Conservation (phyloP, 2,113 vertebrate genomes). For the Porphyrio hochstetteri region DNA sequence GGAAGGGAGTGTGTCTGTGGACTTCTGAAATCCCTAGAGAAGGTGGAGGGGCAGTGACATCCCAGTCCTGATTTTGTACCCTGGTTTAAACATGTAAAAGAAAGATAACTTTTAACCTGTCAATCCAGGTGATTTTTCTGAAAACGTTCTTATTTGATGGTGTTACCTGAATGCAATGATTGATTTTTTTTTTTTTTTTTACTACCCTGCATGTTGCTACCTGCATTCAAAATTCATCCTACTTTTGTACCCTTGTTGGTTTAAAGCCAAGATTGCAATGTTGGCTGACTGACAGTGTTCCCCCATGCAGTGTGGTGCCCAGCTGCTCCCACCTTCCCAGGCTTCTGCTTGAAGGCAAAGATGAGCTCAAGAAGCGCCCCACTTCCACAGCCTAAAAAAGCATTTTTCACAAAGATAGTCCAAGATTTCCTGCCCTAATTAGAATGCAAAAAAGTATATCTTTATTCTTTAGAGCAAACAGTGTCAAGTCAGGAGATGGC, state of each 20-base stretch:
- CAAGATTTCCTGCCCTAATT: background rate
- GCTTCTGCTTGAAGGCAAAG: background rate
- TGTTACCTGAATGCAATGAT: background rate
- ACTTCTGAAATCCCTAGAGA: background rate
- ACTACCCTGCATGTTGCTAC: background rate
- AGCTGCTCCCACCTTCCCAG: background rate
- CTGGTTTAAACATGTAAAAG: background rate
- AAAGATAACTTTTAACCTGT: background rate
- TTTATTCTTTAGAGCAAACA: background rate
- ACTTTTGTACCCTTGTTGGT: background rate
- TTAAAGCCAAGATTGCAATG: background rate
- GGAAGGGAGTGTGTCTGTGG: background rate
- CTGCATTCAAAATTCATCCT: background rate
- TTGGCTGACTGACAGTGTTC: background rate
- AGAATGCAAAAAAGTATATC: background rate
- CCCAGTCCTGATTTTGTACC: fast-evolving
- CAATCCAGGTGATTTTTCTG: background rate
- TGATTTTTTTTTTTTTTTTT: background rate
- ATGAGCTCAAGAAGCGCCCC: background rate
- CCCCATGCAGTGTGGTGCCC: fast-evolving
- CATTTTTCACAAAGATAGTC: background rate
- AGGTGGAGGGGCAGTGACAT: background rate
- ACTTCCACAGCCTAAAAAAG: background rate
- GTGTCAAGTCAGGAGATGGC: background rate
- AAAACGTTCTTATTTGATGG: background rate